Evolutionary conservation across 2,888 invertebrate species (phyloP), one percentile per base, ranked within the genome.

Genomic region (Spatulosminthurus flaviceps): DNA sequence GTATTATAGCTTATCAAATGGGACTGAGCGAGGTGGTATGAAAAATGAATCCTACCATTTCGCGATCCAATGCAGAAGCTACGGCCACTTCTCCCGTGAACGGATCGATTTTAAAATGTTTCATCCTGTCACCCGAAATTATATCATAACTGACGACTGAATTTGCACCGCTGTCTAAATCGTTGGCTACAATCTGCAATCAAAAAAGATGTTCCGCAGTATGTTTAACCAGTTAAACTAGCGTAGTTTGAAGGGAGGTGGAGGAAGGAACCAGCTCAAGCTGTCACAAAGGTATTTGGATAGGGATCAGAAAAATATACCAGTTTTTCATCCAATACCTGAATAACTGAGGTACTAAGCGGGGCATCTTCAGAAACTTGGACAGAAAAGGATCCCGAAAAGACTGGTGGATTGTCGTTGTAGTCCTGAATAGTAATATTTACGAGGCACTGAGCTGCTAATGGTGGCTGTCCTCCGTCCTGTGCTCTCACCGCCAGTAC

Each of bases 401-500:
- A 96, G 76, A 91, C 90, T 0, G 96, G 96, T 9, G 92, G 91
- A 88, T 96, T 96, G 88, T 96, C 96, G 87, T 96, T 96, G 86
- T 92, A 92, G 88, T 96, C 96, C 19, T 91, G 89, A 22, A 96
- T 91, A 9, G 95, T 93, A 83, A 97, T 92, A 88, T 96, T 96
- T 78, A 97, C 91, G 22, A 93, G 92, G 4, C 96, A 94, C 83
- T 94, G 92, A 88, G 95, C 95, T 87, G 94, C 95, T 64, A 97
- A 90, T 19, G 97, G 95, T 1, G 96, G 96, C 21, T 91, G 90
- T 9, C 97, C 97, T 0, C 94, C 94, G 88, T 97, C 97, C 26
- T 94, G 91, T 1, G 97, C 97, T 88, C 96, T 94, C 82, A 96
- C 93, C 0, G 95, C 95, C 77, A 97, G 89, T 85, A 94, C 92